Evolutionary conservation across 2,797 vertebrate genomes (phyloP), one percentile per base, ranked within the genome.

Genomic region (Selene dorsalis): DNA sequence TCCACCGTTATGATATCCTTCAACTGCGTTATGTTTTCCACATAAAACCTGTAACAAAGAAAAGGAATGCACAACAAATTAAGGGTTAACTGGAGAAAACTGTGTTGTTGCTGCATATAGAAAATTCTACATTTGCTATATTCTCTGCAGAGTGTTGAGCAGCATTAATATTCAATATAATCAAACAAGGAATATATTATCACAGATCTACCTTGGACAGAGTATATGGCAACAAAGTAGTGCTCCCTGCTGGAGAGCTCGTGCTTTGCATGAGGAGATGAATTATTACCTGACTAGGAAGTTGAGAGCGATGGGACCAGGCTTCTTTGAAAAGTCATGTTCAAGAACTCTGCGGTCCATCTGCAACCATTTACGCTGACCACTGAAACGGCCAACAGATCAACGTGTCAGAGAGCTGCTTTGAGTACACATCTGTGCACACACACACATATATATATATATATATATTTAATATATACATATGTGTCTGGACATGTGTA

Each of bases 1-100:
- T 99, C 97, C 73, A 99, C 96, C 0, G 98, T 99, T 22, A 96
- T 97, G 93, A 96, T 97, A 84, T 99, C 98, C 91, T 97, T 99
- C 32, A 99, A 92, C 87, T 97, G 97, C 0, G 96, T 96, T 88
- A 99, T 98, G 93, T 96, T 99, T 90, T 99, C 98, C 32, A 99
- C 96, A 90, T 99, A 99, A 94, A 93, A 94, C 84, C 93, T 94
- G 13, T 6, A 22, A 61, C 47, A 83, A 78, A 74, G 59, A 16
- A 85, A 4, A 80, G 11, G 12, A 22, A 73, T 28, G 22, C 24
- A 56, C 18, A 66, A 53, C 12, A 65, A 32, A 48, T 60, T 18
- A 38, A 38, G 2, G 10, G 22, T 67, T 22, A 45, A 45, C 57
- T 1, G 16, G 52, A 61, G 38, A 59, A 12, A 38, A 50, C 18